Evolutionary conservation across 2,113 vertebrate species (phyloP).

Genomic region (Hippolais icterina): DNA sequence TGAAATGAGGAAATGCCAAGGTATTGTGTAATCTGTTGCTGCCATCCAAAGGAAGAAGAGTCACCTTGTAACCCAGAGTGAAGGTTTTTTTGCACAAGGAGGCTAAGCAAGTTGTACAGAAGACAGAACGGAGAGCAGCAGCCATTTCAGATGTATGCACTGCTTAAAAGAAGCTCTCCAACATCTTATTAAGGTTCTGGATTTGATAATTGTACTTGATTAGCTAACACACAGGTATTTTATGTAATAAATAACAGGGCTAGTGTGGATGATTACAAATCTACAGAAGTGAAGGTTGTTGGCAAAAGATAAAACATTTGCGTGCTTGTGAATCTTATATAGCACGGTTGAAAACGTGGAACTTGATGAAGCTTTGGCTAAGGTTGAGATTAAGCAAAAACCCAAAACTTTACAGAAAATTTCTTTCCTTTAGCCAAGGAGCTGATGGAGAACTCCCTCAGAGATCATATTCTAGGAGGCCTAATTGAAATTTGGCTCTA

Average conservation of each 20-base stretch:
- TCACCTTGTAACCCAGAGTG: neutral
- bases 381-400: neutral
- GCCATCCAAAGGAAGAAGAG: neutral
- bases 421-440: neutral
- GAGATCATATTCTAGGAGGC: neutral
- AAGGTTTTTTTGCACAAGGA: neutral
- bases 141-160: neutral
- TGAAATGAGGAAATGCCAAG: neutral
- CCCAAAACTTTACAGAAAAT: accelerated
- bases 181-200: neutral
- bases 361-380: neutral
- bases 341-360: accelerated
- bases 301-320: neutral
- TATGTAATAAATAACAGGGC: neutral
- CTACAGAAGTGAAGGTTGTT: neutral
- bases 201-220: neutral
- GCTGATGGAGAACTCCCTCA: neutral
- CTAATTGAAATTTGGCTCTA: neutral
- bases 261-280: neutral
- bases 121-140: neutral
- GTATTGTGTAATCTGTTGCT: neutral
- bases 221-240: neutral
- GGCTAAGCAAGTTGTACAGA: neutral
- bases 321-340: neutral
- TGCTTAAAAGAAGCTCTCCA: neutral